Evolutionary conservation across 2,113 vertebrate species (phyloP).

Genomic region (Tichodroma muraria): DNA sequence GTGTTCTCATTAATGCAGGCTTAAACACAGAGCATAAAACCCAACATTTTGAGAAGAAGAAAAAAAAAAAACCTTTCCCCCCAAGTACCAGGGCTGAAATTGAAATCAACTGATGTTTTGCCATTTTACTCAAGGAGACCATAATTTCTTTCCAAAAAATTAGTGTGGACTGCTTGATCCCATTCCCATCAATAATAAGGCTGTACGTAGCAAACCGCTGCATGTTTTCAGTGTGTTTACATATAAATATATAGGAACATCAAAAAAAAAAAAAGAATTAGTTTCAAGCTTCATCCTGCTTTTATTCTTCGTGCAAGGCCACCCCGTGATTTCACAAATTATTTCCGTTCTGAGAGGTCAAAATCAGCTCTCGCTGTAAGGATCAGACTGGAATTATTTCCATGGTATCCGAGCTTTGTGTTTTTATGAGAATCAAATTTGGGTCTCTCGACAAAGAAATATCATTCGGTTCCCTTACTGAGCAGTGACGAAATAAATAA

Average conservation of each 20-base stretch:
- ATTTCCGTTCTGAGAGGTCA: not conserved
- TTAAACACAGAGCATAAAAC: conserved; percentile 44
- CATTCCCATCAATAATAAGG: conserved; percentile 16
- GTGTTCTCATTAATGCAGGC: conserved; percentile 63
- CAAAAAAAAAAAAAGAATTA: not conserved
- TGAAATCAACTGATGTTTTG: conserved; percentile 44
- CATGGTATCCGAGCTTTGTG: not conserved
- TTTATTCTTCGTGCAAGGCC: not conserved
- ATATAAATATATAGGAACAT: conserved; percentile 10
- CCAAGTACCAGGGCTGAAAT: not conserved
- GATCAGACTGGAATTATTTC: not conserved
- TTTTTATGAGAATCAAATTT: not conserved
- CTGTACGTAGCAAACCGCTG: not conserved
- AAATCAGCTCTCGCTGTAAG: not conserved
- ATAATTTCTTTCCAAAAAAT: not conserved
- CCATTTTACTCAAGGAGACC: conserved; percentile 13
- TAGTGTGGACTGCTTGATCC: not conserved
- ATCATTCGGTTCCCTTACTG: not conserved
- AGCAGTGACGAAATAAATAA: not conserved
- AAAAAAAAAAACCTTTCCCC: not conserved
- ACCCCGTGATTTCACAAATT: not conserved
- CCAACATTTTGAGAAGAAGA: not conserved
- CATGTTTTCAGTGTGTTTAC: conserved; percentile 5
- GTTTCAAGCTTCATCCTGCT: not conserved
- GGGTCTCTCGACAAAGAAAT: not conserved